Evolutionary conservation across 1,140 invertebrate genomes (phyloP).

Genomic region (Drosophila truncata): DNA sequence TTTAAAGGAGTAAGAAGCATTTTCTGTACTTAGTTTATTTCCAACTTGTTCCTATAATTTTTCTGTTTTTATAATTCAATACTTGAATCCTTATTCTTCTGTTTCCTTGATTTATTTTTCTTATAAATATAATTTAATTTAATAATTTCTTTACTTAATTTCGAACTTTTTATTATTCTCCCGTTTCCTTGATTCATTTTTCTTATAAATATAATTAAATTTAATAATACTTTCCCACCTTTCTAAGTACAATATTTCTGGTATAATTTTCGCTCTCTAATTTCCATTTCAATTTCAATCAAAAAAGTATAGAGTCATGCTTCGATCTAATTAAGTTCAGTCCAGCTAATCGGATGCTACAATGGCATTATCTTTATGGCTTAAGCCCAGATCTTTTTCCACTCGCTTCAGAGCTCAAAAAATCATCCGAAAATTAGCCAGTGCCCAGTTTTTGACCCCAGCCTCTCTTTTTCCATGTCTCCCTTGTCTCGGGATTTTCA

Average conservation of each 20-base stretch:
- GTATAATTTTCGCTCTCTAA: conserved; percentile 10
- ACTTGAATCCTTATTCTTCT: not conserved
- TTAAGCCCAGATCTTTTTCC: not conserved
- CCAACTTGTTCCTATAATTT: not conserved
- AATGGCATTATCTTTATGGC: conserved; percentile 53
- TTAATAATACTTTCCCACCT: not conserved
- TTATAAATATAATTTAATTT: not conserved
- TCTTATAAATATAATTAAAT: not conserved
- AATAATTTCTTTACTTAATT: not conserved
- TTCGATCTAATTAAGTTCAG: conserved; percentile 47
- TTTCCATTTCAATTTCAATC: conserved; percentile 37
- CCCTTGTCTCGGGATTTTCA: conserved; percentile 19
- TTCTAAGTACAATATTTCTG: not conserved
- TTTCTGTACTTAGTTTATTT: not conserved
- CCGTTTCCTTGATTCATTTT: not conserved
- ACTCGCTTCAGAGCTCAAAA: conserved; percentile 15
- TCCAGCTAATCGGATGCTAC: conserved; percentile 32
- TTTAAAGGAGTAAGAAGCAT: too few relatives aligned
- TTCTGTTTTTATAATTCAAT: not conserved
- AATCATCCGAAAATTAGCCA: conserved; percentile 40
- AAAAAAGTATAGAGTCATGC: conserved; percentile 28
- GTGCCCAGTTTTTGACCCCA: conserved; percentile 27
- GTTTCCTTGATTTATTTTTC: not conserved
- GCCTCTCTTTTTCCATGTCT: not conserved
- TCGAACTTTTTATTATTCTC: too few relatives aligned